Evolutionary conservation across 64 coral and sea anemone genomes (phyloP), one percentile per base, ranked within the genome.

Genomic region (Montipora efflorescens): DNA sequence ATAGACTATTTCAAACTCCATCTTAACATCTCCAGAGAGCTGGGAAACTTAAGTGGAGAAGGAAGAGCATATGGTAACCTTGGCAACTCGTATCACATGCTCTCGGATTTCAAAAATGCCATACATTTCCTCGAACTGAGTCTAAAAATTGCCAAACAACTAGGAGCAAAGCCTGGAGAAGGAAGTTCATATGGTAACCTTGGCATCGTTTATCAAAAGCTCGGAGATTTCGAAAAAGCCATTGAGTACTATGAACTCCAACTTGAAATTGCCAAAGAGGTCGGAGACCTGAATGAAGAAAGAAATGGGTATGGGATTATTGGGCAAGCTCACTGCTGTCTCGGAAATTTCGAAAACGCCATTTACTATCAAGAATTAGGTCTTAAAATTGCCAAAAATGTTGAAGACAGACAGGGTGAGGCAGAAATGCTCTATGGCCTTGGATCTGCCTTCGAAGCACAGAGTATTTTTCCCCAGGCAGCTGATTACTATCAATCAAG

Each of bases 311-410:
- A 87, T 47, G 15, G 25, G 16, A 49, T n/a, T 71, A 47, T 87
- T 49, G 84, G 84, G 4, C 49, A 7, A 18, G 84, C 43, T 71
- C 74, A 74, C 48, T n/a, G 49, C 44, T 3, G 19, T 20, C 47
- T 87, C 43, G 19, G 68, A 47, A 43, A 87, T 20, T 87, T 72
- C n/a, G 13, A 74, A 46, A 76, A 76, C 11, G 74, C 25, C 23
- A 45, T 46, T 13, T 25, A 44, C 8, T 76, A 46, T 36, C 8
- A 76, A 3, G 13, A 76, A 76, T 8, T 23, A 13, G 14, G 9
- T 10, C 13, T 76, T 14, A 4, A 8, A 46, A 76, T 46, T 3
- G 23, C 28, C 7, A 76, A 76, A 76, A 4, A 76, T 47, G 8
- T 48, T 4, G 74, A 43, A 7, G 28, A 76, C 28, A 46, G 13